A percentile compares a stretch with the other conserved stretches of the same genome.
phyloP scores from a whole-genome alignment of 2,888 invertebrate species.

The Epinotia brunnichana region DNA sequence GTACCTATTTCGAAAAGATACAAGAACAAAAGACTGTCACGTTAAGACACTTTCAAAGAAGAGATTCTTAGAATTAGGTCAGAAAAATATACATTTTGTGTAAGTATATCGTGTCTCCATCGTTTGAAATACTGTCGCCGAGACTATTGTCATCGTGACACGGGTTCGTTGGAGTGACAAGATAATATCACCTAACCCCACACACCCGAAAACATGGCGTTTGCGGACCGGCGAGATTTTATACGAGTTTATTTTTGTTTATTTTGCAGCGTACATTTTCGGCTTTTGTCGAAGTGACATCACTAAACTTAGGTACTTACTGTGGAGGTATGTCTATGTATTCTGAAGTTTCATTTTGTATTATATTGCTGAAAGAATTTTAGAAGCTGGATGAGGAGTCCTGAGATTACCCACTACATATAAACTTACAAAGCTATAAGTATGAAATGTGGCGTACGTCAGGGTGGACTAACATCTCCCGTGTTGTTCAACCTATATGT shows the following conservation, averaged over 20 bases:
- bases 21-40: too few species aligned
- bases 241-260: not conserved
- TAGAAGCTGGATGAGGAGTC: too few species aligned
- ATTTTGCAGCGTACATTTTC: not conserved
- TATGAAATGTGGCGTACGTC: too few species aligned
- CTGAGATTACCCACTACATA: too few species aligned
- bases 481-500: too few species aligned
- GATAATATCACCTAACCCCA: constrained; percentile 13
- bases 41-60: not conserved
- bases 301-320: too few species aligned
- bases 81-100: not conserved
- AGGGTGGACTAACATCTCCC: too few species aligned
- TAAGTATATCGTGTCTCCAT: not conserved
- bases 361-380: too few species aligned
- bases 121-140: not conserved
- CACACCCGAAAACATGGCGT: constrained; percentile 17
- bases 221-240: not conserved
- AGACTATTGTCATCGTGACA: constrained; percentile 13
- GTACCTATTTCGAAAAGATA: not conserved
- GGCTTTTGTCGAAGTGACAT: not conserved
- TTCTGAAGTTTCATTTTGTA: too few species aligned
- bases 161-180: constrained; percentile 27
- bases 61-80: not conserved
- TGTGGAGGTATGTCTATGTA: too few species aligned
- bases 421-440: too few species aligned